phyloP scores from a whole-genome alignment of 2,888 invertebrate genomes.

The Mythimna pallens region DNA sequence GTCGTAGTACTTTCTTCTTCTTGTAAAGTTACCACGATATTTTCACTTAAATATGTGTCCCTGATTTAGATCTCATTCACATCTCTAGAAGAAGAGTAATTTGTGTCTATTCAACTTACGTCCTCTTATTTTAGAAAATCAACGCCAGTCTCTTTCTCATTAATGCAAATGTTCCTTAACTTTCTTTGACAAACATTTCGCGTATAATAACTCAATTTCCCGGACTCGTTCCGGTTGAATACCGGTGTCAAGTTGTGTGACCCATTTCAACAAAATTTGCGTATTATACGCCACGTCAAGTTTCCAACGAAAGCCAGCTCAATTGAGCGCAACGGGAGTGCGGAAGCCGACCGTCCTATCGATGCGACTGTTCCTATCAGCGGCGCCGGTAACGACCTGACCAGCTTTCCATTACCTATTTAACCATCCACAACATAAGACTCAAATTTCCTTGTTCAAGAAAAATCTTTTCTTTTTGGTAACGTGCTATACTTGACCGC shows the following conservation, averaged over 20 bases:
- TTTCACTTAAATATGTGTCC: neutral
- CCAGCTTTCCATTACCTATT: constrained; percentile 37
- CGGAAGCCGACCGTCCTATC: constrained; percentile 44
- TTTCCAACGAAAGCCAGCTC: constrained; percentile 58
- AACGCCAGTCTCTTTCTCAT: constrained; percentile 40
- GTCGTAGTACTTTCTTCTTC: too few species aligned
- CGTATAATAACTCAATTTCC: constrained; percentile 66
- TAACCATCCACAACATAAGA: constrained; percentile 11
- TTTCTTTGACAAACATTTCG: constrained; percentile 59
- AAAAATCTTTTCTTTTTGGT: constrained; percentile 32
- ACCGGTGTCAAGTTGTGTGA: constrained; percentile 64
- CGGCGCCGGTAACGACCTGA: constrained; percentile 40
- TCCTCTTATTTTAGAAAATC: constrained; percentile 28
- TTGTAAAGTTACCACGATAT: too few species aligned
- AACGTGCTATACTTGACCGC: constrained; percentile 45
- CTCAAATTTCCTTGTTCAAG: constrained; percentile 18
- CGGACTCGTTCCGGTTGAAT: constrained; percentile 57
- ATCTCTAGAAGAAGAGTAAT: constrained; percentile 28
- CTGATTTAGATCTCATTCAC: neutral
- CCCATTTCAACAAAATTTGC: constrained; percentile 65
- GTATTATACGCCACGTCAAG: constrained; percentile 63
- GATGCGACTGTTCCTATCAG: constrained; percentile 61
- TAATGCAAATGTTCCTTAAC: constrained; percentile 56
- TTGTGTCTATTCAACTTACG: constrained; percentile 23
- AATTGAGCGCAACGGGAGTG: constrained; percentile 64